Evolutionary conservation across 2,113 vertebrate genomes (phyloP).

Genomic region (Chauna torquata): DNA sequence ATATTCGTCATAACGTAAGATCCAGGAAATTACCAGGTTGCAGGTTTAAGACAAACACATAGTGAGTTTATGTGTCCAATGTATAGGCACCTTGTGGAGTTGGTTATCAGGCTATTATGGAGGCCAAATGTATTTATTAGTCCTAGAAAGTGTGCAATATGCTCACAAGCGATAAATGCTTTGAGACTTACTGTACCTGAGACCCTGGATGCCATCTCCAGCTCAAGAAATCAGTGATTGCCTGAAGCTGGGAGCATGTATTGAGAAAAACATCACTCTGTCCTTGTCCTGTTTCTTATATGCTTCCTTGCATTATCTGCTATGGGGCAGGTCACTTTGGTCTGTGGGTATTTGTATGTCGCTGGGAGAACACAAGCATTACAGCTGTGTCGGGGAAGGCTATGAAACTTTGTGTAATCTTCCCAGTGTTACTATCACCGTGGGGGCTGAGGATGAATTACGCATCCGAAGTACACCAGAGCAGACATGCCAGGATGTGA

Average conservation of each 20-base stretch:
- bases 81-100: not conserved
- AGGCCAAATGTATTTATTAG: not conserved
- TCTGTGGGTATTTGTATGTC: not conserved
- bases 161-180: not conserved
- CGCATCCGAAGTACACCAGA: not conserved
- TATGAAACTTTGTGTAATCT: not conserved
- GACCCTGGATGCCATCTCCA: not conserved
- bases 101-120: not conserved
- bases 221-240: not conserved
- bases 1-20: not conserved
- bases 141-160: not conserved
- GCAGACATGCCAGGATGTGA: not conserved
- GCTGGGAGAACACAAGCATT: not conserved
- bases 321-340: not conserved
- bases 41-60: not conserved
- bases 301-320: accelerated
- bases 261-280: not conserved
- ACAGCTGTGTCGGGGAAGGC: not conserved
- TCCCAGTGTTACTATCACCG: not conserved
- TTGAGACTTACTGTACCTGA: not conserved
- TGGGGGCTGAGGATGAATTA: not conserved
- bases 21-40: not conserved
- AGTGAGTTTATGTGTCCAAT: not conserved
- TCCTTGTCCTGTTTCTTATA: not conserved
- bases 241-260: not conserved